Conservation (phyloP, 2,888 invertebrate genomes). For the Papilio demoleus region DNA sequence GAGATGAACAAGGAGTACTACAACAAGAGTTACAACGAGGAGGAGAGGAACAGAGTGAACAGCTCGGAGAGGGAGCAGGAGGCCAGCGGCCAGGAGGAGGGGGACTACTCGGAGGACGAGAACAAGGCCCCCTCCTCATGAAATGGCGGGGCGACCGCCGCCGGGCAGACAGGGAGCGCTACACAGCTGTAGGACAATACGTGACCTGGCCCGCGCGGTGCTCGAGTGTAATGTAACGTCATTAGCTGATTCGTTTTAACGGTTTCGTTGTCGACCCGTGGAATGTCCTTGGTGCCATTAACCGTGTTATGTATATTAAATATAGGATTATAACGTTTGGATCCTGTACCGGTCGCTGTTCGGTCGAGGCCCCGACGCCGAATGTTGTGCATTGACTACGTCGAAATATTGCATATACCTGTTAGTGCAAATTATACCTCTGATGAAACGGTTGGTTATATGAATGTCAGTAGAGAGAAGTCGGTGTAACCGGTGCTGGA, state of each 20-base stretch:
- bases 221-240: conserved; percentile 80
- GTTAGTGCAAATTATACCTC: conserved; percentile 20
- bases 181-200: conserved; percentile 64
- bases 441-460: conserved; percentile 3
- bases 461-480: background rate
- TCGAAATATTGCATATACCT: conserved; percentile 10
- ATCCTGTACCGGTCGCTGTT: conserved; percentile 42
- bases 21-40: conserved; percentile 65
- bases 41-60: conserved; percentile 59
- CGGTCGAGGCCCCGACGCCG: conserved; percentile 1
- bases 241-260: conserved; percentile 72
- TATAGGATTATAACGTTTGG: conserved; percentile 58
- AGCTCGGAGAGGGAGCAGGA: conserved; percentile 64
- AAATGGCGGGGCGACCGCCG: conserved; percentile 57
- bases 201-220: conserved; percentile 77
- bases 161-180: conserved; percentile 56
- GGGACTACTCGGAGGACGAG: conserved; percentile 78
- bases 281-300: conserved; percentile 81
- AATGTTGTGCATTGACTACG: conserved; percentile 8
- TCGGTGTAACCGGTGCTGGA: background rate
- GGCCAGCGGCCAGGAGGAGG: conserved; percentile 71
- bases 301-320: conserved; percentile 66
- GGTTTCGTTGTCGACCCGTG: conserved; percentile 81
- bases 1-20: conserved; percentile 65
- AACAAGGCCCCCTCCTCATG: conserved; percentile 73